Evolutionary conservation across 2,888 invertebrate species (phyloP), one percentile per base, ranked within the genome.

Genomic region (Diaphora mendica): DNA sequence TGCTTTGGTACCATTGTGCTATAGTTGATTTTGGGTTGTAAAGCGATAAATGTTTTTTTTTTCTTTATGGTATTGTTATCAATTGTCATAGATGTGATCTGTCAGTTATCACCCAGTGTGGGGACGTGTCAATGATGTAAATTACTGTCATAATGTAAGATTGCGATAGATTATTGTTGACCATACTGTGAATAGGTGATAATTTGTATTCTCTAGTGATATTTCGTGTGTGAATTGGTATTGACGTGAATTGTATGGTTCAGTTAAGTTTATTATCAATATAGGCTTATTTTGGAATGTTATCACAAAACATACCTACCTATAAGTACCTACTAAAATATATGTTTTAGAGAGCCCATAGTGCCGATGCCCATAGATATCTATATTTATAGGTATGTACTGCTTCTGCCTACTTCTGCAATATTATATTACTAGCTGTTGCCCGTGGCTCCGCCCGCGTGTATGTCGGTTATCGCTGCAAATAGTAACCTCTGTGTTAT

Each of bases 81-180:
- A 81, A 88, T 90, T 92, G 92, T 92, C 91, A 85, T 89, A 84
- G 79, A 86, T 90, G 91, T 92, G 92, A 92, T 88, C 75, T 84
- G 79, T 78, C 79, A 77, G 82, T 93, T 93, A 93, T 81, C 91
- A 86, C 85, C 73, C n/a, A 64, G 72, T 78, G 73, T 72, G 20
- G 33, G 76, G 73, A 74, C n/a, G 42, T 62, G 72, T 79, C 88
- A 80, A 73, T 79, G 70, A 67, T 82, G 80, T 81, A 87, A 88
- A 84, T 82, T 78, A 77, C 66, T 77, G 62, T 77, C 71, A 86
- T 87, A 87, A 90, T 82, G 76, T 70, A 66, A 39, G 69, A 77
- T 73, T 84, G 78, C 84, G 82, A 84, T 82, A 84, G 79, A 81
- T 83, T 76, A 88, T 88, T 85, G 84, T 87, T 72, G 73, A 55